Conservation (phyloP, 2,888 invertebrate genomes). For the Tipula vernalis region DNA sequence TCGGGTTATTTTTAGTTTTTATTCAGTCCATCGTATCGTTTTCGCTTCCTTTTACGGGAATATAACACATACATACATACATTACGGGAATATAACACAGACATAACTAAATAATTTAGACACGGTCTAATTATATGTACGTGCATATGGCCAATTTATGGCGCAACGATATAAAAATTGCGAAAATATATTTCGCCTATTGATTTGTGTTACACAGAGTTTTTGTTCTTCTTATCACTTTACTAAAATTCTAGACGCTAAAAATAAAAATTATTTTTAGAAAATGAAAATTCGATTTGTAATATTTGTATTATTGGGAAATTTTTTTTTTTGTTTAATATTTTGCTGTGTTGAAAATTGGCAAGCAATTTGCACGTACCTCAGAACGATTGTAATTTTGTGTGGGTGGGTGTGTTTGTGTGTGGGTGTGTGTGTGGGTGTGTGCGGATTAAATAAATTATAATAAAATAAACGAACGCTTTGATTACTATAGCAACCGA, state of each 20-base stretch:
- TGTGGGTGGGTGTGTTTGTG: too few species aligned
- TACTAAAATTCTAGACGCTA: not conserved
- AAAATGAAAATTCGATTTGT: not conserved
- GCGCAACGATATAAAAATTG: not conserved
- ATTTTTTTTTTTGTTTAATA: not conserved
- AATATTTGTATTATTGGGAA: not conserved
- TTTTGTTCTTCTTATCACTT: not conserved
- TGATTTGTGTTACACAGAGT: not conserved
- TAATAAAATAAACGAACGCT: not conserved
- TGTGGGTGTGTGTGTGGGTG: not conserved
- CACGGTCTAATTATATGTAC: too few species aligned
- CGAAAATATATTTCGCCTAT: not conserved
- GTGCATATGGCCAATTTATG: too few species aligned
- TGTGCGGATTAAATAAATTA: not conserved
- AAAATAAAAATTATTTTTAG: not conserved
- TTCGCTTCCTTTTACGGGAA: too few species aligned
- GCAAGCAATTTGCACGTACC: not conserved
- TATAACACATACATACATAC: too few species aligned
- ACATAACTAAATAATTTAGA: too few species aligned
- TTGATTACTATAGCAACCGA: not conserved
- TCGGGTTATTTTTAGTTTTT: too few species aligned
- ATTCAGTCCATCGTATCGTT: too few species aligned
- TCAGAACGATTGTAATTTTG: not conserved
- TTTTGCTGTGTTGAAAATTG: not conserved
- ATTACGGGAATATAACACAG: too few species aligned